Conservation (phyloP, 2,797 vertebrate species). For the Anomalospiza imberbis region DNA sequence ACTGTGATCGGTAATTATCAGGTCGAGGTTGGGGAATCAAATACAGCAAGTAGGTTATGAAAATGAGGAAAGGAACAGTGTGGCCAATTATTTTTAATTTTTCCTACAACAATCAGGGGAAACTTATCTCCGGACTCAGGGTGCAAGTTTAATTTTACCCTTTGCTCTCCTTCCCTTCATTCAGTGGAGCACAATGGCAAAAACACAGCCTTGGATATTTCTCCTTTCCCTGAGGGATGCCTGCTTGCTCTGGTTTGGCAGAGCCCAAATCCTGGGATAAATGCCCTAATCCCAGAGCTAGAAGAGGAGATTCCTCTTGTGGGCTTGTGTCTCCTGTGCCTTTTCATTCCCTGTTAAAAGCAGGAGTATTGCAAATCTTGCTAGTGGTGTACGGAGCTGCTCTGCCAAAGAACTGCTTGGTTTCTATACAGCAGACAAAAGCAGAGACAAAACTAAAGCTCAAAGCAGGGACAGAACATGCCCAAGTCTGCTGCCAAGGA, state of each 20-base stretch:
- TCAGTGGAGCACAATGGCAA: background rate
- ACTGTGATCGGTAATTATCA: background rate
- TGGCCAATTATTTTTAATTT: background rate
- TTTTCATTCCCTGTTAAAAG: background rate
- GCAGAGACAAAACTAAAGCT: background rate
- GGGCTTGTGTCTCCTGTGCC: background rate
- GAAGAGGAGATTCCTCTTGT: background rate
- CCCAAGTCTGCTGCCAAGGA: background rate
- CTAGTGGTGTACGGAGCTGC: background rate
- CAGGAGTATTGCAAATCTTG: background rate
- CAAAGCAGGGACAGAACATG: background rate
- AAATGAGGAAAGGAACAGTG: background rate
- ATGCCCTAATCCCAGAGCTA: background rate
- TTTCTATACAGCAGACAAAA: background rate
- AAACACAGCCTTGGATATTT: background rate
- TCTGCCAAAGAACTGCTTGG: background rate
- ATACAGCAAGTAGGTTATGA: background rate
- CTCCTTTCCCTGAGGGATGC: background rate
- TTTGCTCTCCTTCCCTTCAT: background rate
- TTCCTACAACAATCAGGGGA: conserved; percentile 14
- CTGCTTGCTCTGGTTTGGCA: background rate
- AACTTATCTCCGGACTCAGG: background rate
- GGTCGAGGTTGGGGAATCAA: background rate
- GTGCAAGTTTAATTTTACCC: conserved; percentile 13
- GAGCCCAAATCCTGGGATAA: background rate